phyloP scores from a whole-genome alignment of 2,113 vertebrate genomes.

The Tinamus guttatus region DNA sequence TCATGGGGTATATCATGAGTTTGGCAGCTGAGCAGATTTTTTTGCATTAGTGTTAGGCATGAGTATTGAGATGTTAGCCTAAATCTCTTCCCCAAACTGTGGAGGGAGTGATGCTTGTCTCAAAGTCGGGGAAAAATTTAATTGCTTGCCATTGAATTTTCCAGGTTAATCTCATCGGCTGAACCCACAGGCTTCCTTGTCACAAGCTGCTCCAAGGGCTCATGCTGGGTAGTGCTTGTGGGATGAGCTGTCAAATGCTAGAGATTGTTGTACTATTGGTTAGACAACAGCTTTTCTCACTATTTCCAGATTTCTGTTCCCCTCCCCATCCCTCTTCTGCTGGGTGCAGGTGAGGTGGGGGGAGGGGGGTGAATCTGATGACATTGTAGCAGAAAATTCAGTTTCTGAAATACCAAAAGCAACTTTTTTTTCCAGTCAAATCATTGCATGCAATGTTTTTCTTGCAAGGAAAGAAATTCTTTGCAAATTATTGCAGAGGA shows the following conservation, averaged over 20 bases:
- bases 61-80: neutral
- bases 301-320: rapidly evolving
- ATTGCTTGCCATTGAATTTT: neutral
- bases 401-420: too few relatives aligned
- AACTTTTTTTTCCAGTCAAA: neutral
- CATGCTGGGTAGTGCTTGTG: neutral
- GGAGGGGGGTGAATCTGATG: too few relatives aligned
- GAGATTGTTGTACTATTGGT: neutral
- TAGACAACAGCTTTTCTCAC: rapidly evolving
- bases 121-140: neutral
- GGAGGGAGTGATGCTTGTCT: neutral
- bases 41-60: neutral
- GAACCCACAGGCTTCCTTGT: rapidly evolving
- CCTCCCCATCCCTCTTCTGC: neutral
- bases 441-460: neutral
- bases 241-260: neutral
- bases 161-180: neutral
- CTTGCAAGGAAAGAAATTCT: neutral
- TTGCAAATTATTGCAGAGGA: too few relatives aligned
- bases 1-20: neutral
- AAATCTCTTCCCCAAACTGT: neutral
- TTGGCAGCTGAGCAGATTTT: neutral
- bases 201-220: neutral
- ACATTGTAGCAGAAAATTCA: neutral
- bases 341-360: too few relatives aligned